phyloP scores from a whole-genome alignment of 2,797 vertebrate genomes.

The Cetoscarus ocellatus region DNA sequence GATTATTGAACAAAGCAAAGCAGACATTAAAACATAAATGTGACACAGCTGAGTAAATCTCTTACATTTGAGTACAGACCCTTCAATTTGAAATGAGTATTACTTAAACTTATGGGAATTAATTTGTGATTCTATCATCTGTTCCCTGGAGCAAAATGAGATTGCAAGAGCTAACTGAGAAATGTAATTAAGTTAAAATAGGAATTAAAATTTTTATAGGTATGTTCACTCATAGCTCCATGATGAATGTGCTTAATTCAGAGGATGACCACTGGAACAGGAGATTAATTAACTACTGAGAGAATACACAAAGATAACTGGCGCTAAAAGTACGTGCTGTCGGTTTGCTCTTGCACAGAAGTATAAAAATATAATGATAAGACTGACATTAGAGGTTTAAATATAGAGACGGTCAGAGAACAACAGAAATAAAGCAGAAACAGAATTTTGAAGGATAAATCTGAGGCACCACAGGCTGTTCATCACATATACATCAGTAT shows the following conservation, averaged over 20 bases:
- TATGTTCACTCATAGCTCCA: constrained; percentile 38
- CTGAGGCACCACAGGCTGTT: not conserved
- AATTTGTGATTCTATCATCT: constrained; percentile 50
- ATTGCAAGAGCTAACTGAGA: constrained; percentile 45
- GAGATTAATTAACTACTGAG: constrained; percentile 40
- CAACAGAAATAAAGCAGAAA: too few relatives aligned
- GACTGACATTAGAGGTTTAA: not conserved
- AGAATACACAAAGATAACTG: constrained; percentile 14
- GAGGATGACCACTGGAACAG: constrained; percentile 40
- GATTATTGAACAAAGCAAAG: not conserved
- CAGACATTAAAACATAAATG: constrained; percentile 13
- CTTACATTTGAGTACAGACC: constrained; percentile 4
- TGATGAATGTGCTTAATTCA: constrained; percentile 43
- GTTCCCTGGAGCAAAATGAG: constrained; percentile 53
- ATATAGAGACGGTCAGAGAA: not conserved
- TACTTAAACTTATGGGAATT: constrained; percentile 47
- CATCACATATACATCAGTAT: too few relatives aligned
- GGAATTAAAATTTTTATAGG: constrained; percentile 61
- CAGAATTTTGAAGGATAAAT: too few relatives aligned
- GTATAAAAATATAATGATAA: not conserved
- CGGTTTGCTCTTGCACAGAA: not conserved
- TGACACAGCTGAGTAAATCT: constrained; percentile 18
- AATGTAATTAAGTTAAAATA: constrained; percentile 58
- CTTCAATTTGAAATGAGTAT: constrained; percentile 14
- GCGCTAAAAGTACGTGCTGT: not conserved